Evolutionary conservation across 2,797 vertebrate species (phyloP).

Genomic region (Smutsia gigantea): DNA sequence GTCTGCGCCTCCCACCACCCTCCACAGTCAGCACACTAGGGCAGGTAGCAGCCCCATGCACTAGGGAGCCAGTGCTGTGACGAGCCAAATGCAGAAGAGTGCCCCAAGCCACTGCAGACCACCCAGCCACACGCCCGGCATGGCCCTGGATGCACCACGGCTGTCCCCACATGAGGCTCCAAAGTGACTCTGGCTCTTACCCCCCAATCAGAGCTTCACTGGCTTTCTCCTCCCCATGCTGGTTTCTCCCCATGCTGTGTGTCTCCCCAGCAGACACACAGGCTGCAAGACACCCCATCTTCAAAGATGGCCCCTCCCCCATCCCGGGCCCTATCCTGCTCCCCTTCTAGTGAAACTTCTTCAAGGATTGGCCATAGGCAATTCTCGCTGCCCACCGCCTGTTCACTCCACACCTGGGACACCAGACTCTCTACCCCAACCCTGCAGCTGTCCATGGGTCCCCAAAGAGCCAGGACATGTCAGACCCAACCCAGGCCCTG

Average conservation of each 20-base stretch:
- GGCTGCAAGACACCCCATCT: not conserved
- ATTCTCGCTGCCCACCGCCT: not conserved
- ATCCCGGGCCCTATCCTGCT: not conserved
- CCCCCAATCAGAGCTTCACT: not conserved
- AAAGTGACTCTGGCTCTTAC: rapidly evolving
- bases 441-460: not conserved
- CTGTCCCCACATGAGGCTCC: not conserved
- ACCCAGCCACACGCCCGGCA: not conserved
- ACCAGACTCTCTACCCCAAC: not conserved
- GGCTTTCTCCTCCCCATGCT: not conserved
- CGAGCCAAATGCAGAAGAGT: not conserved
- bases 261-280: not conserved
- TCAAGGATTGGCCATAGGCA: no score
- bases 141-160: not conserved
- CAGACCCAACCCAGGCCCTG: not conserved
- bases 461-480: not conserved
- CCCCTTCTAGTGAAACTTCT: not conserved
- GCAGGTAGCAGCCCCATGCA: not conserved
- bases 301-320: not conserved
- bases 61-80: no score
- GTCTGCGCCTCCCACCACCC: not conserved
- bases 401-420: not conserved
- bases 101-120: rapidly evolving
- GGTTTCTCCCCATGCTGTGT: not conserved
- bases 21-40: not conserved